These are phyloP conservation scores for Sisyra terminalis DNA, from an alignment of 2,888 invertebrate species.

Conservation along the genomic window DNA sequence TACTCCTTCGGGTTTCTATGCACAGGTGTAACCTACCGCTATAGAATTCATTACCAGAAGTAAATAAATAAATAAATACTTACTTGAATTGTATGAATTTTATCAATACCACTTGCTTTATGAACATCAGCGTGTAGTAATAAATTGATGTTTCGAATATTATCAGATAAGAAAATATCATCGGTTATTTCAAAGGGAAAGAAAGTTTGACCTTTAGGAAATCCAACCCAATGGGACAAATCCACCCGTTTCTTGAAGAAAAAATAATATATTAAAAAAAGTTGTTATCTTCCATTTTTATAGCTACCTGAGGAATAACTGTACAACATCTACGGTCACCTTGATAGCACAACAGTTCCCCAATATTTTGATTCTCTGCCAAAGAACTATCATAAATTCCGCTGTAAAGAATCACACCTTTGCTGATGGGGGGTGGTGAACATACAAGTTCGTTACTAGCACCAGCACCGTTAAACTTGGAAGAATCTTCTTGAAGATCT, in stretches of 20 bases:
- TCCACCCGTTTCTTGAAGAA: constrained; percentile 27
- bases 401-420: constrained; percentile 6
- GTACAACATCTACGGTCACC: constrained; percentile 35
- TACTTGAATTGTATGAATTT: constrained; percentile 7
- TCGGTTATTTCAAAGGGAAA: constrained; percentile 23
- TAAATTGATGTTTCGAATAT: constrained; percentile 17
- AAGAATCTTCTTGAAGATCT: not conserved
- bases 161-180: constrained; percentile 14
- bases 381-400: constrained; percentile 5
- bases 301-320: constrained; percentile 35
- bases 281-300: not conserved
- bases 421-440: constrained; percentile 2
- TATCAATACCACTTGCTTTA: constrained; percentile 8
- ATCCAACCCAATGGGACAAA: constrained; percentile 26
- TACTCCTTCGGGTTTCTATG: too few species aligned
- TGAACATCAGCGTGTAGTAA: constrained; percentile 24
- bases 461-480: not conserved
- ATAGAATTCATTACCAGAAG: too few species aligned
- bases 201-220: constrained; percentile 22
- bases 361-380: constrained; percentile 25
- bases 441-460: constrained; percentile 1
- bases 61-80: too few species aligned
- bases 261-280: constrained; percentile 1
- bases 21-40: too few species aligned
- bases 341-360: constrained; percentile 41